These are phyloP conservation scores for Alfaro cultratus DNA, from an alignment of 2,797 vertebrate species.

Conservation along the genomic window DNA sequence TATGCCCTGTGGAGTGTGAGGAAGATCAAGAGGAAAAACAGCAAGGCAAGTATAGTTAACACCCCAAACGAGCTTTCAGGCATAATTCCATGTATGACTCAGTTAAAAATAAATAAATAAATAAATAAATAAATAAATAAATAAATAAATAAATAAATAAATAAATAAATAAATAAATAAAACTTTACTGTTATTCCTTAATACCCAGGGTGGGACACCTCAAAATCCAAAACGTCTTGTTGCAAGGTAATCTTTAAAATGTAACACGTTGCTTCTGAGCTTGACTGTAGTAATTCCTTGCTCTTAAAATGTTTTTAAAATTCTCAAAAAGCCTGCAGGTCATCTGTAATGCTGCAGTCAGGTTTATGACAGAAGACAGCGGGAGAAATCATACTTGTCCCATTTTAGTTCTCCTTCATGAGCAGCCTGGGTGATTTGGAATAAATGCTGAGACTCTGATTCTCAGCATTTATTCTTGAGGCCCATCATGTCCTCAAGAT, in stretches of 20 bases:
- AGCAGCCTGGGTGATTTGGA: neutral
- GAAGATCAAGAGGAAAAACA: neutral
- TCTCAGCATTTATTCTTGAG: too few relatives aligned
- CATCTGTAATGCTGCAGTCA: neutral
- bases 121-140: neutral
- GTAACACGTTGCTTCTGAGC: neutral
- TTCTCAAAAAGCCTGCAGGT: neutral
- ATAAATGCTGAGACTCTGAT: neutral
- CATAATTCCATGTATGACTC: neutral
- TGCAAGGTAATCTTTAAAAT: slow-evolving; percentile 1
- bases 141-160: neutral
- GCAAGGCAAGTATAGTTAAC: neutral
- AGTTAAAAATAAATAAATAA: neutral
- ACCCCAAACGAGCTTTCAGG: neutral
- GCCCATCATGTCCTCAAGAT: neutral
- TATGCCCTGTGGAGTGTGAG: neutral
- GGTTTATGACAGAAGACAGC: neutral
- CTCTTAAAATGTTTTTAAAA: neutral
- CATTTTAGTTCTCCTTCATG: neutral
- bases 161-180: neutral
- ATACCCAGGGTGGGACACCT: neutral
- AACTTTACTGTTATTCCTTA: neutral
- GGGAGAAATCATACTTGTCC: neutral
- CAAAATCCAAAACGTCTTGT: neutral
- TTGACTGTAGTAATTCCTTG: neutral